Base-by-base conservation (phyloP, 2,797 vertebrate species). In the Tolypeutes matacus region DNA sequence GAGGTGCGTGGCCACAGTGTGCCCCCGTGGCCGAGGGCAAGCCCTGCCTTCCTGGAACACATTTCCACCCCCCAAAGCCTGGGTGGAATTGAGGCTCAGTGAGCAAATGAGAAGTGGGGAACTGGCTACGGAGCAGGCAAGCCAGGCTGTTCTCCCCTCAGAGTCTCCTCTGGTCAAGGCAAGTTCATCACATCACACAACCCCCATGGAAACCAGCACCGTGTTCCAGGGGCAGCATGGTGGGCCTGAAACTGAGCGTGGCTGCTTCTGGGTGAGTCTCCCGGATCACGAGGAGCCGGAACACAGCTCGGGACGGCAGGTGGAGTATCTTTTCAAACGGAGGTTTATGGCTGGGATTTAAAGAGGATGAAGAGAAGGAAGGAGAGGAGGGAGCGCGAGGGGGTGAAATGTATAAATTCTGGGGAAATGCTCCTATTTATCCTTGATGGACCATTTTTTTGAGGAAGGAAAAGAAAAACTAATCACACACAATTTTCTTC, bases 401-500 rank as follows among this genome's bases (percentile, higher is more conserved):
- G n/a, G n/a, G n/a, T n/a, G n/a, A n/a, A 31, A 13, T 12, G 8
- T 8, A 17, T 3, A 82, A 73, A 92, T 72, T 73, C 62, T 36
- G 42, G 11, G 18, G 29, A 92, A 88, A 85, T n/a, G 39, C 49
- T 91, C 80, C 77, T 23, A 51, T 78, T 49, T 34, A 10, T 72
- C 58, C 27, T 36, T 23, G 18, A 75, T 67, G 58, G 78, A 77
- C 42, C 34, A 46, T 87, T 93, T 75, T 94, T 86, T 89, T 42
- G 34, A 95, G 70, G 67, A 95, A 86, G 80, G 70, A 90, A 93
- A 85, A 92, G 65, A 64, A 76, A 94, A 84, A 72, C 29, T 56
- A 91, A 73, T 87, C 65, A 73, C 39, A 29, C 9, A 25, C 53
- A 85, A 96, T 94, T 97, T 96, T 70, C 60, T 96, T 76, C 46